Conservation (phyloP, 2,113 vertebrate genomes). For the Chaetodon trifascialis region DNA sequence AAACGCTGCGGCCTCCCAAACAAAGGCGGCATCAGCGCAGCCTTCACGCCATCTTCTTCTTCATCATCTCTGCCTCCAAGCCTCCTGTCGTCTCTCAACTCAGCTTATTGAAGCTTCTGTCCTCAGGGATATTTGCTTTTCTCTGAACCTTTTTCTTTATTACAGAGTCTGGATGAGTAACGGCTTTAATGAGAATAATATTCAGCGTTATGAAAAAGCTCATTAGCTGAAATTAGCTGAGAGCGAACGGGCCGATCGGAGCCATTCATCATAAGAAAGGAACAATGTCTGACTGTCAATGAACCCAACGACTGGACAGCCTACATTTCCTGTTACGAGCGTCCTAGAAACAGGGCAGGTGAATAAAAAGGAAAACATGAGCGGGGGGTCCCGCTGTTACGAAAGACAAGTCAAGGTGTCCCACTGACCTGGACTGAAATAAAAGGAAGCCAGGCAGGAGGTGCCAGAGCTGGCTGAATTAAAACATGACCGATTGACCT, state of each 20-base stretch:
- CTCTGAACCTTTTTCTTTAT: neutral
- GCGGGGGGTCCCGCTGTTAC: slow-evolving; percentile 6
- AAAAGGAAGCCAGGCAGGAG: slow-evolving; percentile 33
- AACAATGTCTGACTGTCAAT: neutral
- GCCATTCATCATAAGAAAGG: slow-evolving; percentile 8
- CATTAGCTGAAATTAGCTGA: neutral
- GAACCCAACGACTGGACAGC: neutral
- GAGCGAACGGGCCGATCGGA: neutral
- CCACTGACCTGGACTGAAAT: slow-evolving; percentile 60
- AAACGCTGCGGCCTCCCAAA: too few relatives aligned
- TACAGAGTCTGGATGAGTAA: neutral
- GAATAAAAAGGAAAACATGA: neutral
- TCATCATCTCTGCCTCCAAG: neutral
- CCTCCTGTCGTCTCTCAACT: neutral
- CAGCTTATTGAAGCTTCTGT: neutral
- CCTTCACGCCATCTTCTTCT: neutral
- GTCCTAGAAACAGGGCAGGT: slow-evolving; percentile 47
- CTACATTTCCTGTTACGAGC: neutral
- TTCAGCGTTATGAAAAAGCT: neutral
- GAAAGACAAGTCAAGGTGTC: slow-evolving; percentile 44
- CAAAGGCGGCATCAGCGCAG: too few relatives aligned
- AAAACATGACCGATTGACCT: slow-evolving; percentile 30
- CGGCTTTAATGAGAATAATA: slow-evolving; percentile 5
- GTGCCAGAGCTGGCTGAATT: slow-evolving; percentile 17
- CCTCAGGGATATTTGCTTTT: neutral